Evolutionary conservation across 2,888 invertebrate species (phyloP).

Genomic region (Andrena minutula): DNA sequence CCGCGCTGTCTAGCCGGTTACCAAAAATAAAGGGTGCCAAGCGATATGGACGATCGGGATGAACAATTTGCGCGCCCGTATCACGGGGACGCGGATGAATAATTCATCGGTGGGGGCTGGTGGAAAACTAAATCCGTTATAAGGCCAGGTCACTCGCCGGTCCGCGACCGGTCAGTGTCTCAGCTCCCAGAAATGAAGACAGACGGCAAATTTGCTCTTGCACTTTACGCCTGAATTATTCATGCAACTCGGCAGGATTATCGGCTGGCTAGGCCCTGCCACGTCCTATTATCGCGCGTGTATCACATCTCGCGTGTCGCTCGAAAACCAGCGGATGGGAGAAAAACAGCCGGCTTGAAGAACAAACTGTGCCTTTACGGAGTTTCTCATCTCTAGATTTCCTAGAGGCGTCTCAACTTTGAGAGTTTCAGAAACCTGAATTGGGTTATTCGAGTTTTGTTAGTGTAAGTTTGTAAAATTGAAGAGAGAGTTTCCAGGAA

Average conservation of each 20-base stretch:
- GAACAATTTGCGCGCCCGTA: constrained; percentile 46
- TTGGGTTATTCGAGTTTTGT: no score
- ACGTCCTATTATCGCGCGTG: constrained; percentile 66
- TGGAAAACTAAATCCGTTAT: constrained; percentile 70
- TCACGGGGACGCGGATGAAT: constrained; percentile 56
- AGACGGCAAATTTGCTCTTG: constrained; percentile 75
- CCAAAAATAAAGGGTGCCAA: constrained; percentile 35
- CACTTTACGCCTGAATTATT: constrained; percentile 74
- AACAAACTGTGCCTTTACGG: background rate
- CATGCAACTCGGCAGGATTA: constrained; percentile 62
- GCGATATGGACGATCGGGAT: constrained; percentile 29
- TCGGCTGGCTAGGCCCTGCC: constrained; percentile 55
- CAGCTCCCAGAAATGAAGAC: constrained; percentile 72
- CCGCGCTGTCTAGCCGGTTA: background rate
- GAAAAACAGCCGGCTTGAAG: background rate
- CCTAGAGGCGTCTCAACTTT: no score
- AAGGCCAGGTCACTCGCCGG: constrained; percentile 66
- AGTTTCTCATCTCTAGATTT: background rate
- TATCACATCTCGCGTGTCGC: constrained; percentile 44
- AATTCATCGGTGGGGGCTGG: constrained; percentile 53
- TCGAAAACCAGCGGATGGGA: background rate
- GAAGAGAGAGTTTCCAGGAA: background rate
- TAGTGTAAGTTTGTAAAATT: background rate
- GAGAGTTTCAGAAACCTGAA: no score
- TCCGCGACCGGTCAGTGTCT: constrained; percentile 62